Base-by-base conservation (phyloP, 2,888 invertebrate genomes). In the Drosophila subquinaria region DNA sequence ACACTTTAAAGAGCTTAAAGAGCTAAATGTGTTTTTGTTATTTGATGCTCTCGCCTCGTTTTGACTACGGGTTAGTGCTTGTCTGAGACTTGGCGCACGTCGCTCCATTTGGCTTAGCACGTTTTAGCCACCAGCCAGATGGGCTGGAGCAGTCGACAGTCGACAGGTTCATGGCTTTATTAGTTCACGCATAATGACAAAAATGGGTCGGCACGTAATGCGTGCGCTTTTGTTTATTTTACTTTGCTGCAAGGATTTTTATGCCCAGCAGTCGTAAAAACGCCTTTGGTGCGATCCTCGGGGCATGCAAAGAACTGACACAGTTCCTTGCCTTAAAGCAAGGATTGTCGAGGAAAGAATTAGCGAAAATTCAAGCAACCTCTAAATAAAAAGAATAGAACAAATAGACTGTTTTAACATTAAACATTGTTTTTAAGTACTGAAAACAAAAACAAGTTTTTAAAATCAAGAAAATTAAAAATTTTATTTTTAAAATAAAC, bases 101-200 rank as follows among this genome's bases (percentile, higher is more conserved):
- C 72, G 47, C 62, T 68, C 61, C 72, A 67, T 72, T 79, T 82
- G 84, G 82, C 74, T 79, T 62, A 77, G 85, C 82, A 88, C 82
- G 88, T 83, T 83, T 77, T 68, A 71, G 82, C 76, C 77, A 75
- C 60, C 56, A 66, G 74, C 33, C 40, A 38, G 30, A 17, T 30
- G 11, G 60, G 30, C 38, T 27, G 23, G 23, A 27, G 4, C 23
- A 27, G 27, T 27, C 23, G 36, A 45, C 53, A 73, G 87, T 60
- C 76, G 79, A 68, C 80, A 74, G 77, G 86, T 80, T 80, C 78
- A 82, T 81, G 79, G 74, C 87, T 89, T 88, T 87, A 89, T 85
- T 85, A 88, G 89, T 87, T 88, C 71, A 88, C 81, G 89, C 88
- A 88, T 88, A 88, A 85, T 88, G 84, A 81, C 89, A 81, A 77